A percentile compares a stretch with the other conserved stretches of the same genome.
Evolutionary conservation across 64 coral and sea anemone species (phyloP).

Genomic region (Trachythela sp.): DNA sequence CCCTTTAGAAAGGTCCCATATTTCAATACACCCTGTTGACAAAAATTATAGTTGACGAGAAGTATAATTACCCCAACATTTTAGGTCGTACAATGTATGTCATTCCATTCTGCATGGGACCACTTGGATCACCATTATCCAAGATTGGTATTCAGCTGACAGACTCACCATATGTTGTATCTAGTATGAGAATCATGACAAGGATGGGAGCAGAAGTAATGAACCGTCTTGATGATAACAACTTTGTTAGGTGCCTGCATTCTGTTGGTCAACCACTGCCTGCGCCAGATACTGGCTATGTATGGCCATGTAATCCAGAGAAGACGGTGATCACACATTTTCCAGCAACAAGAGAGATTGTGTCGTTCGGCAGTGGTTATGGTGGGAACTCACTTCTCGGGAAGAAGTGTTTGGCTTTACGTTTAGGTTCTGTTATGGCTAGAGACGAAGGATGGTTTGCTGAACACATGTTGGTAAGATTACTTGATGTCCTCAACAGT

Average conservation of each 20-base stretch:
- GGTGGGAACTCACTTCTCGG: slow-evolving; percentile 81
- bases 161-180: slow-evolving; percentile 79
- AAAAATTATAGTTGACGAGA: neutral
- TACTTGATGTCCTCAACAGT: too few species aligned
- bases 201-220: slow-evolving; percentile 67
- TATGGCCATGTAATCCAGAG: slow-evolving; percentile 80
- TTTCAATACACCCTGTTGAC: too few species aligned
- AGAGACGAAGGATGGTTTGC: slow-evolving; percentile 84
- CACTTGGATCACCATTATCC: slow-evolving; percentile 80
- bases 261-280: slow-evolving; percentile 72
- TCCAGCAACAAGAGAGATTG: slow-evolving; percentile 65
- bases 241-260: slow-evolving; percentile 85
- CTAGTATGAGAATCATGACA: slow-evolving; percentile 79
- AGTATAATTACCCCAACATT: neutral
- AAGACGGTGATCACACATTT: slow-evolving; percentile 82
- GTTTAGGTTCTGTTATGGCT: slow-evolving; percentile 67
- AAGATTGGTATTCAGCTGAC: slow-evolving; percentile 88
- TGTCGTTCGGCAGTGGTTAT: slow-evolving; percentile 79
- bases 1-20: too few species aligned
- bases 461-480: slow-evolving; percentile 88
- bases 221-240: slow-evolving; percentile 53
- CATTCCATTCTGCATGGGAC: slow-evolving; percentile 90
- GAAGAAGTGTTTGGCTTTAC: slow-evolving; percentile 85
- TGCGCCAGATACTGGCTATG: slow-evolving; percentile 46
- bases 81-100: slow-evolving; percentile 89